Evolutionary conservation across 2,888 invertebrate species (phyloP).

Genomic region (Heteromyza rotundicornis): DNA sequence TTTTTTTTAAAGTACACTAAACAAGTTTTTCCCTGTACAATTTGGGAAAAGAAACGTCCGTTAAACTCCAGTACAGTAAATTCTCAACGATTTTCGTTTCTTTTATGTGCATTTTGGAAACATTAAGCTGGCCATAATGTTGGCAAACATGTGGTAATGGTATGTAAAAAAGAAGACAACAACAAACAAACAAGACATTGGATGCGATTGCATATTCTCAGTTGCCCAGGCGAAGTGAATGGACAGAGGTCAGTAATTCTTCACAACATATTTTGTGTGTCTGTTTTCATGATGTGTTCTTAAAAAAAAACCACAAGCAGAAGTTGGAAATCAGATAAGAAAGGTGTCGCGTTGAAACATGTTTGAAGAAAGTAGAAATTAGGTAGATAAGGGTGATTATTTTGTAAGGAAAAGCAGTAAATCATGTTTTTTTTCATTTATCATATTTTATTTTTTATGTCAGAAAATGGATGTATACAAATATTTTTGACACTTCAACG

Average conservation of each 20-base stretch:
- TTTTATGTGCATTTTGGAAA: not conserved
- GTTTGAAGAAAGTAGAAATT: not conserved
- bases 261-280: not conserved
- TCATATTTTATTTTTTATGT: not conserved
- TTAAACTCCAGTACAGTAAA: too few species aligned
- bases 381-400: not conserved
- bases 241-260: not conserved
- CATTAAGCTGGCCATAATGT: not conserved
- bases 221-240: not conserved
- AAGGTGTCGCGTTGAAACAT: slow-evolving; percentile 5
- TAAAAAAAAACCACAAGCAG: not conserved
- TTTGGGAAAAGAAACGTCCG: too few species aligned
- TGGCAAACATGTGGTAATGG: slow-evolving; percentile 11
- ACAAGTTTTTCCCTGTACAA: too few species aligned
- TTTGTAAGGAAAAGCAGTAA: not conserved
- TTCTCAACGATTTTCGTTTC: not conserved
- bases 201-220: too few species aligned
- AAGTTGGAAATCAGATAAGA: not conserved
- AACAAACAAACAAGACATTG: not conserved
- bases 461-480: not conserved
- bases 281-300: not conserved
- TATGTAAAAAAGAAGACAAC: slow-evolving; percentile 1
- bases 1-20: too few species aligned
- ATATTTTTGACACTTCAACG: not conserved
- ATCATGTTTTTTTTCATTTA: too few species aligned